These are phyloP conservation scores for Ennomos erosarius DNA, from an alignment of 2,888 invertebrate genomes.

Conservation along the genomic window DNA sequence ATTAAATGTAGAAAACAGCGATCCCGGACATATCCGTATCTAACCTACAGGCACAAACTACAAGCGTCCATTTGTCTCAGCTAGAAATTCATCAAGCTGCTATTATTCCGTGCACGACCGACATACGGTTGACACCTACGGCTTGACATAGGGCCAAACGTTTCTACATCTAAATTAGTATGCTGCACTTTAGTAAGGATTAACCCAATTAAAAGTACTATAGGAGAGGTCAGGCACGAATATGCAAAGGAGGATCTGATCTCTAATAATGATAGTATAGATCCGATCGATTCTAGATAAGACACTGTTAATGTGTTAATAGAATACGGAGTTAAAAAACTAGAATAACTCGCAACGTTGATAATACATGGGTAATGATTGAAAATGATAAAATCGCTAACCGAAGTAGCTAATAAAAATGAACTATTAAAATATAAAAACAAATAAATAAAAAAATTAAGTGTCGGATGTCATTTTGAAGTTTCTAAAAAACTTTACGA, in stretches of 20 bases:
- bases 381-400: no score
- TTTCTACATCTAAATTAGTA: slow-evolving; percentile 41
- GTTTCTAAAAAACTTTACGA: slow-evolving; percentile 17
- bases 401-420: no score
- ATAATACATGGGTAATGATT: no score
- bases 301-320: no score
- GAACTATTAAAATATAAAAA: no score
- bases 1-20: slow-evolving; percentile 9
- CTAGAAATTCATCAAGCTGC: slow-evolving; percentile 34
- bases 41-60: no score
- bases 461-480: slow-evolving; percentile 10
- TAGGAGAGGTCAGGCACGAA: slow-evolving; percentile 35
- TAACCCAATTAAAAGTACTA: slow-evolving; percentile 36
- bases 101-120: slow-evolving; percentile 37
- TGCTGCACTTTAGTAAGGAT: slow-evolving; percentile 38
- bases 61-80: slow-evolving; percentile 36
- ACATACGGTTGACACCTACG: slow-evolving; percentile 38
- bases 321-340: no score
- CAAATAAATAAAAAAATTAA: neutral
- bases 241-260: slow-evolving; percentile 23
- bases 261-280: slow-evolving; percentile 14
- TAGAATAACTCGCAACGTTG: no score
- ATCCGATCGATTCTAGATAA: slow-evolving; percentile 3
- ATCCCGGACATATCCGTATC: slow-evolving; percentile 31
- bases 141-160: slow-evolving; percentile 42